A percentile compares a stretch with the other conserved stretches of the same genome.
phyloP scores from a whole-genome alignment of 1,140 invertebrate genomes.

The Nephotettix cincticeps region DNA sequence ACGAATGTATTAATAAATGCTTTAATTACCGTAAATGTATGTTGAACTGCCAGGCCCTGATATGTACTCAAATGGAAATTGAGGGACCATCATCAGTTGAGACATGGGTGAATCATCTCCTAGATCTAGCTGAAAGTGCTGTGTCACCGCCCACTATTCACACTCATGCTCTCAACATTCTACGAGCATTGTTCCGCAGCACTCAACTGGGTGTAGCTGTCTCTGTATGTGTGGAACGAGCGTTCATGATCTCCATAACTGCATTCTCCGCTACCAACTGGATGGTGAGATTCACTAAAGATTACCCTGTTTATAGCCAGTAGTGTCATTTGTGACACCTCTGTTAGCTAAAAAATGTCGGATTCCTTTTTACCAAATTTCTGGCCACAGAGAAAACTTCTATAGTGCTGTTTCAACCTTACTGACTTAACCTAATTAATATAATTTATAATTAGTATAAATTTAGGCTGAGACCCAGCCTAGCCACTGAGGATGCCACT shows the following conservation, averaged over 20 bases:
- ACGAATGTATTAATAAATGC: too few species aligned
- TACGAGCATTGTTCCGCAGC: conserved; percentile 77
- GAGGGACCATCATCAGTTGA: conserved; percentile 57
- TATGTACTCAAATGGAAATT: conserved; percentile 67
- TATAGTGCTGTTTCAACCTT: too few species aligned
- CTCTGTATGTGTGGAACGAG: conserved; percentile 62
- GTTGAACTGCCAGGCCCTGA: conserved; percentile 72
- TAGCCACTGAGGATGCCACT: too few species aligned
- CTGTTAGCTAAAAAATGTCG: too few species aligned
- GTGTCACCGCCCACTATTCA: conserved; percentile 52
- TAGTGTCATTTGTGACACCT: too few species aligned
- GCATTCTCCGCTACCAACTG: conserved; percentile 75
- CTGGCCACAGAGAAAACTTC: too few species aligned
- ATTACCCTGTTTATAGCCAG: too few species aligned
- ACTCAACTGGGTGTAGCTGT: conserved; percentile 71
- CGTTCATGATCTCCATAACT: conserved; percentile 65
- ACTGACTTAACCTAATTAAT: too few species aligned
- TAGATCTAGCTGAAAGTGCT: conserved; percentile 50
- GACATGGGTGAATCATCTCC: conserved; percentile 57
- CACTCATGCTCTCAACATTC: conserved; percentile 83
- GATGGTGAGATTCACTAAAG: too few species aligned
- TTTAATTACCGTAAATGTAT: too few species aligned
- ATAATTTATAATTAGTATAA: neutral
- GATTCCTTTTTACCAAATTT: too few species aligned
- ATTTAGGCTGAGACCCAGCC: too few species aligned